Conservation (phyloP, 2,888 invertebrate genomes). For the Timema cristinae region DNA sequence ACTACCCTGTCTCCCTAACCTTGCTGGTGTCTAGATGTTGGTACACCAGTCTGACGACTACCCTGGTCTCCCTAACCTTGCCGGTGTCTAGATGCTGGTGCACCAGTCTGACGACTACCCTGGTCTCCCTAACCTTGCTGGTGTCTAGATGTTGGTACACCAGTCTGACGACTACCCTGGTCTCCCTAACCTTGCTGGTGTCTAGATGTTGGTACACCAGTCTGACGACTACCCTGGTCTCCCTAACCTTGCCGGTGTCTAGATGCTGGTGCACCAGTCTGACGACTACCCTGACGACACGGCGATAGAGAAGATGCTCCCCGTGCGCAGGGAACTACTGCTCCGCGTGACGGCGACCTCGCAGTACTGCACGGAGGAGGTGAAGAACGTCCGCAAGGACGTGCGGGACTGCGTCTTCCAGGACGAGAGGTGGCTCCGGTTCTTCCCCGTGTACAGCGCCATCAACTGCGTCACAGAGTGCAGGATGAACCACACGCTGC, state of each 20-base stretch:
- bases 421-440: slow-evolving; percentile 15
- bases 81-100: no score
- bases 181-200: no score
- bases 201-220: no score
- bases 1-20: no score
- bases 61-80: no score
- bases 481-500: slow-evolving; percentile 13
- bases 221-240: no score
- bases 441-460: slow-evolving; percentile 23
- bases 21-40: no score
- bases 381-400: slow-evolving; percentile 4
- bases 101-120: no score
- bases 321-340: slow-evolving; percentile 21
- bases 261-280: slow-evolving; percentile 24
- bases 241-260: not conserved
- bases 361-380: slow-evolving; percentile 19
- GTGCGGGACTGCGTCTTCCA: slow-evolving; percentile 24
- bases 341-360: slow-evolving; percentile 21
- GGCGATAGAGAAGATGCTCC: slow-evolving; percentile 22
- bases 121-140: no score
- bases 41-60: no score
- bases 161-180: no score
- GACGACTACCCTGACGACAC: slow-evolving; percentile 25
- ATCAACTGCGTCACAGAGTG: slow-evolving; percentile 27
- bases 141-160: no score